Conservation (phyloP, 2,888 invertebrate genomes). For the Melanostoma scalare region DNA sequence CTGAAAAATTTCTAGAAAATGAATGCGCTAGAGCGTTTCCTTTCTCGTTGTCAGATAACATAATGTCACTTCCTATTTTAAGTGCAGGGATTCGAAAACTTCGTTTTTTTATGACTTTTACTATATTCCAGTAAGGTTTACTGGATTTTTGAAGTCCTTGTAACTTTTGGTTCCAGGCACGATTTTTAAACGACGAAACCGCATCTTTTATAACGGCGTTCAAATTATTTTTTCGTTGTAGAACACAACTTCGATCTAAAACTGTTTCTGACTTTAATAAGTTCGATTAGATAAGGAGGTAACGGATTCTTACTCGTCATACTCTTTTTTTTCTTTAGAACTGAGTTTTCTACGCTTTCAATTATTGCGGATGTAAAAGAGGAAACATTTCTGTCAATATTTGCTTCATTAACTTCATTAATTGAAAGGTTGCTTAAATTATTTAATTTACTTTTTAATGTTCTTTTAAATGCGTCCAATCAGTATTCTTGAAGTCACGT, state of each 20-base stretch:
- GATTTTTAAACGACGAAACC: background rate
- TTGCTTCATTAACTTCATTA: background rate
- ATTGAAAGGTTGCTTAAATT: background rate
- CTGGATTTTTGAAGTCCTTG: background rate
- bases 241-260: background rate
- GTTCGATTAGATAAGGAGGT: background rate
- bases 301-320: background rate
- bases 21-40: no score
- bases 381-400: background rate
- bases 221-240: background rate
- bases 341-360: background rate
- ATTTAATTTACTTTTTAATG: background rate
- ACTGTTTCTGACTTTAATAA: background rate
- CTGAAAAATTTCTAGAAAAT: no score
- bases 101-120: no score
- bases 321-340: background rate
- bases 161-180: background rate
- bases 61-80: no score
- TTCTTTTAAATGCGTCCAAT: constrained; percentile 1
- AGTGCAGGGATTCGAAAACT: no score
- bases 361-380: background rate
- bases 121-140: background rate
- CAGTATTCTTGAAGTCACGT: background rate
- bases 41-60: no score
- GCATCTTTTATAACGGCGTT: background rate